Base-by-base conservation (phyloP, 2,888 invertebrate genomes). In the Amorpha juglandis region DNA sequence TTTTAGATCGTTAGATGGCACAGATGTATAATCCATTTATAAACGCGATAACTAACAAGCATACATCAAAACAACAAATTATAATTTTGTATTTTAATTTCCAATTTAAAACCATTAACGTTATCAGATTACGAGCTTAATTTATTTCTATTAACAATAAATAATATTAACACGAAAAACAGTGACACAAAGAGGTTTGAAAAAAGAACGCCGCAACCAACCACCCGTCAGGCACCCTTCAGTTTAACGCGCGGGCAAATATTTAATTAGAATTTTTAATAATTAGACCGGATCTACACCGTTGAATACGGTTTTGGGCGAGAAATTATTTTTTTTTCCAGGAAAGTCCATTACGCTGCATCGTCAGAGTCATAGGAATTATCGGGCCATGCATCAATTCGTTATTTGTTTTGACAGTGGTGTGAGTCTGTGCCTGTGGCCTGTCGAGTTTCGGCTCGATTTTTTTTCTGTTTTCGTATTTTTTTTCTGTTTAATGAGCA, bases 331-430 rank as follows among this genome's bases (percentile, higher is more conserved):
- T 63, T 68, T 53, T 42, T 27, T 71, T 69, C 69, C 68, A 45
- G 66, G 63, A 66, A 68, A 64, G 69, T 69, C 72, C 70, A 75
- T 75, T 73, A 74, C 66, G 12, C 63, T 67, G 67, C 63, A 64
- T 68, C 68, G 42, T 67, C 63, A 65, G 21, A 55, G 64, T 66
- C 88, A 42, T 33, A 81, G 81, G 86, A 84, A 90, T 90, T 90
- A 91, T 86, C 83, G 82, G 77, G 71, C 83, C 89, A 91, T 92
- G 83, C 79, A 91, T 91, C 90, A 91, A 88, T 74, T 75, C 69
- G 80, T 86, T 89, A 89, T 89, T 90, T 90, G 89, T 89, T 90
- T 85, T 89, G 91, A 90, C 88, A 84, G 81, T 71, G 77, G 76
- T 81, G 76, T 79, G 81, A 63, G 33, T 27, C 27, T 35, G 21